Evolutionary conservation across 2,888 invertebrate species (phyloP).

Genomic region (Mermis nigrescens): DNA sequence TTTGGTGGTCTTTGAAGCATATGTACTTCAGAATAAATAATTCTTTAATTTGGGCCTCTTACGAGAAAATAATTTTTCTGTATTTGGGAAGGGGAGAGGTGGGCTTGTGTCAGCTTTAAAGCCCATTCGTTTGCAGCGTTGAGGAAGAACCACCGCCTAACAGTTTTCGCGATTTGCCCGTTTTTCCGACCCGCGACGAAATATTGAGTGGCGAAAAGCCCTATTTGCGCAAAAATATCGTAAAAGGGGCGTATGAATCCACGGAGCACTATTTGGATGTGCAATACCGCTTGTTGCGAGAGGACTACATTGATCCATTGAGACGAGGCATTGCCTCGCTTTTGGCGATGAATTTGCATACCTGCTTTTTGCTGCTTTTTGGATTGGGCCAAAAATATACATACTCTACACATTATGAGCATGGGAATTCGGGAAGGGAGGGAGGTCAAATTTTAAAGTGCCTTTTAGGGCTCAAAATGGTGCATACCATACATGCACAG

Average conservation of each 20-base stretch:
- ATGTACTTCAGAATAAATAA: too few species aligned
- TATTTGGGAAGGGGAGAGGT: too few species aligned
- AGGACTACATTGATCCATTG: conserved; percentile 57
- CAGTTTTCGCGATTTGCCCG: background rate
- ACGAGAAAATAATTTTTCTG: too few species aligned
- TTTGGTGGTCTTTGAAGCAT: too few species aligned
- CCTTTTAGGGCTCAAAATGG: too few species aligned
- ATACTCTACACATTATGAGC: too few species aligned
- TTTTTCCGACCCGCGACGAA: background rate
- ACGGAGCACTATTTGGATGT: conserved; percentile 54
- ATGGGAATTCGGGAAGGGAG: too few species aligned
- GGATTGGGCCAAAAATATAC: too few species aligned
- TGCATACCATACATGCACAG: too few species aligned
- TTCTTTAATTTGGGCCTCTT: too few species aligned
- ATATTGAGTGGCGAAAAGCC: conserved; percentile 17
- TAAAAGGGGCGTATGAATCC: conserved; percentile 45
- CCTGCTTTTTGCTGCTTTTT: background rate
- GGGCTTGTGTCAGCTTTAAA: too few species aligned
- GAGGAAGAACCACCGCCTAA: background rate
- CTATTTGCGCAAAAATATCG: conserved; percentile 43
- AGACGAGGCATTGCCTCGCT: conserved; percentile 42
- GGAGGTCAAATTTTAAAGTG: too few species aligned
- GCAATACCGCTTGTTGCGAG: conserved; percentile 56
- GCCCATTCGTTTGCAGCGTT: background rate
- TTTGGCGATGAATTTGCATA: background rate